Percentiles rank a stretch among this genome's conserved stretches.
These are phyloP conservation scores for Ophraella communa DNA, from an alignment of 2,888 invertebrate genomes.

Conservation along the genomic window DNA sequence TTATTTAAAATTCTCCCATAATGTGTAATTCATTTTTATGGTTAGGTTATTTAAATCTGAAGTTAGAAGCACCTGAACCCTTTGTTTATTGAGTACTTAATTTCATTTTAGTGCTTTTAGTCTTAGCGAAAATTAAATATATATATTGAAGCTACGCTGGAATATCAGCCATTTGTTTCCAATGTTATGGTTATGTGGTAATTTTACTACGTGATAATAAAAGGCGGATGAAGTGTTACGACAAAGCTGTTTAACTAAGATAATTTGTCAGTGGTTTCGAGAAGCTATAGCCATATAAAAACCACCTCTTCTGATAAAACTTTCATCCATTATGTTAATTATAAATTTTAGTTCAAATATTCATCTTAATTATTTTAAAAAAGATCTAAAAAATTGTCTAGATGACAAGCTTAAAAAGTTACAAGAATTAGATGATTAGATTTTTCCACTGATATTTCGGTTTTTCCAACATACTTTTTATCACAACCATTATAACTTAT, in stretches of 20 bases:
- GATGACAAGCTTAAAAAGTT: too few species aligned
- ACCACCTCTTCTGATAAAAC: too few species aligned
- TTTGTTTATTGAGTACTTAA: conserved; percentile 28
- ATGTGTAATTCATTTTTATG: conserved; percentile 20
- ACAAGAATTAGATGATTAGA: too few species aligned
- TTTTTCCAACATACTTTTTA: too few species aligned
- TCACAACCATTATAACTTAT: too few species aligned
- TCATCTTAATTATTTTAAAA: too few species aligned
- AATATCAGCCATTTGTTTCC: not conserved
- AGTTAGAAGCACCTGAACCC: conserved; percentile 26
- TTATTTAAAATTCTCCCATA: not conserved
- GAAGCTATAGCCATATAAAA: not conserved
- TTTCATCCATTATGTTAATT: too few species aligned
- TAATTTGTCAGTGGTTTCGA: conserved; percentile 22
- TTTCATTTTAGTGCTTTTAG: conserved; percentile 20
- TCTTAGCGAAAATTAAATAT: conserved; percentile 12
- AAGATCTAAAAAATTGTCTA: too few species aligned
- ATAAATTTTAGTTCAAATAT: too few species aligned
- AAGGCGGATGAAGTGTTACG: conserved; percentile 10
- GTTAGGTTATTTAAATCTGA: conserved; percentile 21
- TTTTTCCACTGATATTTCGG: too few species aligned
- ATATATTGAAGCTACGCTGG: not conserved
- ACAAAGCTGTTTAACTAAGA: conserved; percentile 21
- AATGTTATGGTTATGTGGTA: conserved; percentile 10
- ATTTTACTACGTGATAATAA: conserved; percentile 16